Conservation (phyloP, 2,797 vertebrate genomes). For the Yasuhikotakia modesta region DNA sequence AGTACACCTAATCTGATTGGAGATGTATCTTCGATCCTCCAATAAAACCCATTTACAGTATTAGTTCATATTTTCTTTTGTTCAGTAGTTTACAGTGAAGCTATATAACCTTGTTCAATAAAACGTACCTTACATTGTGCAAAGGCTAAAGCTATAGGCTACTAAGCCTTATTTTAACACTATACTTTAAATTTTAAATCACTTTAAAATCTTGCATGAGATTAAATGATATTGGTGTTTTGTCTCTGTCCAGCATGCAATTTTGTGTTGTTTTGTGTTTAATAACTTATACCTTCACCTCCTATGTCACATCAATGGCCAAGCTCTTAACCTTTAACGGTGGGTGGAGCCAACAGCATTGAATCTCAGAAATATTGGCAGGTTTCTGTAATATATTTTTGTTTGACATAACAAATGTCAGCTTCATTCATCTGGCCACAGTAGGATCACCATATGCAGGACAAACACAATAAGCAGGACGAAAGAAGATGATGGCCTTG, state of each 20-base stretch:
- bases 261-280: neutral
- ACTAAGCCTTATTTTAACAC: no score
- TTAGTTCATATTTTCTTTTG: neutral
- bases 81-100: neutral
- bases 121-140: neutral
- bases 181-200: no score
- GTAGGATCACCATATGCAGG: neutral
- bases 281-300: neutral
- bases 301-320: neutral
- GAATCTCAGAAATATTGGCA: constrained; percentile 3
- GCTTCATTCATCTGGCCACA: constrained; percentile 10
- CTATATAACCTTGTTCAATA: neutral
- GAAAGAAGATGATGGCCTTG: constrained; percentile 1
- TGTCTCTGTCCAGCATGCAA: neutral
- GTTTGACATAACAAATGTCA: constrained; percentile 15
- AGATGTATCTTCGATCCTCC: neutral
- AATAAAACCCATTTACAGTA: neutral
- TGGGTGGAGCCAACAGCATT: neutral
- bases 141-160: no score
- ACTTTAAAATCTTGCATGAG: neutral
- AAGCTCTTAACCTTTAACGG: neutral
- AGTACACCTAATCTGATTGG: neutral
- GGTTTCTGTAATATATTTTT: neutral
- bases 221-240: neutral
- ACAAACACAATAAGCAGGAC: neutral